Base-by-base conservation (phyloP, 2,888 invertebrate genomes). In the Achlya flavicornis region DNA sequence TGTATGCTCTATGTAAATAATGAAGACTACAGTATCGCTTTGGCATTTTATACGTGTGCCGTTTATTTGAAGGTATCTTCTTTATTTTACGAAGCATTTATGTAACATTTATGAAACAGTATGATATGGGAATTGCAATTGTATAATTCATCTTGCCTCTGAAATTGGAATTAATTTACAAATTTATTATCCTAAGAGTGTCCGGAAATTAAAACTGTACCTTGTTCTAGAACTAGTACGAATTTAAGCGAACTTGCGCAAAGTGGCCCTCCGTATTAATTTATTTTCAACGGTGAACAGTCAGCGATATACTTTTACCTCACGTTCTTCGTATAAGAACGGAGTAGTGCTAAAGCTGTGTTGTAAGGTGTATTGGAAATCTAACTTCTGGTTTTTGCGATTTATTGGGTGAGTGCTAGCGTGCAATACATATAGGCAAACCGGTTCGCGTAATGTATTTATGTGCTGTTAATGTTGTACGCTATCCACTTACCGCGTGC, bases 131-230 rank as follows among this genome's bases (percentile, higher is more conserved):
- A 48, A 48, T 16, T 6, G 48, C 48, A 48, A n/a, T 48, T 10
- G 8, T 16, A 48, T 16, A 48, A 48, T 16, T 16, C 48, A 16
- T 48, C 16, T 4, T n/a, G n/a, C 4, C 48, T 48, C 16, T 16
- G 48, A 48, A 48, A 48, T 48, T 48, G 48, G n/a, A 48, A 48
- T 48, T 48, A 48, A 48, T 48, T 16, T 48, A 16, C 16, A 48
- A 16, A 48, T 5, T 48, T 48, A 48, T 16, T n/a, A 16, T 16
- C 48, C 16, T 16, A 48, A 16, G 48, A 48, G 48, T 48, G 48
- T 48, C 48, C 48, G 48, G 48, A 48, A 48, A 48, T 48, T 48
- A 48, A 48, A 48, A 48, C 14, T 48, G 16, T 48, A 48, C 48
- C 48, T 48, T 48, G 48, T 48, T 48, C 48, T 48, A 48, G 48